Percentiles rank a stretch among this genome's conserved stretches.
Evolutionary conservation across 2,797 vertebrate species (phyloP).

Genomic region (Eulemur albifrons): DNA sequence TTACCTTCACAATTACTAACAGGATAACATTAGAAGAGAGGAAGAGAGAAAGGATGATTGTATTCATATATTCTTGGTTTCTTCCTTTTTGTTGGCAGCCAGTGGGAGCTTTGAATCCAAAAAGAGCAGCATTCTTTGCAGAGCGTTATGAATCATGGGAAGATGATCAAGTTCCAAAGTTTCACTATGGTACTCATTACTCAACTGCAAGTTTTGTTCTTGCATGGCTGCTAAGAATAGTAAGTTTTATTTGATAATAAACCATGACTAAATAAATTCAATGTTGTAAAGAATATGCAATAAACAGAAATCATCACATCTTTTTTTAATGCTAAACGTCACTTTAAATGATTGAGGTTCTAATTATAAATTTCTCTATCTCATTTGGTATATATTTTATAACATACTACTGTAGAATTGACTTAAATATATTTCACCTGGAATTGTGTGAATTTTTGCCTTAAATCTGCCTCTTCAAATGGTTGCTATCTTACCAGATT

Average conservation of each 20-base stretch:
- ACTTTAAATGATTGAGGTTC: not conserved
- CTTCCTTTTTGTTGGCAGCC: constrained; percentile 85
- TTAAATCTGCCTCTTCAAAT: constrained; percentile 42
- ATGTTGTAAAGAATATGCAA: not conserved
- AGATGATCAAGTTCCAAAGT: constrained; percentile 97
- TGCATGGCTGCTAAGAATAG: constrained; percentile 95
- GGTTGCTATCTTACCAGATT: not conserved
- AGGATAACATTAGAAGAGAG: constrained; percentile 21
- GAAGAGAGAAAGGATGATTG: constrained; percentile 2
- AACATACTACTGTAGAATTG: not conserved
- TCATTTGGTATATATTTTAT: not conserved
- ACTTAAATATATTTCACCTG: constrained; percentile 13
- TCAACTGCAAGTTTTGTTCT: constrained; percentile 97
- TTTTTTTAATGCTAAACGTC: not conserved
- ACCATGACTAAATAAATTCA: constrained; percentile 35
- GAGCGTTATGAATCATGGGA: constrained; percentile 97
- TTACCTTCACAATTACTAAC: not conserved
- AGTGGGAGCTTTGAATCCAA: constrained; percentile 96
- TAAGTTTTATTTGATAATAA: constrained; percentile 85
- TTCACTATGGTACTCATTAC: constrained; percentile 99
- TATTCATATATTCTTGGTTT: not conserved
- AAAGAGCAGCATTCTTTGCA: constrained; percentile 95
- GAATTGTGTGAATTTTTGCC: not conserved
- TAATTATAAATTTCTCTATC: not conserved
- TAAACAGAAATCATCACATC: constrained; percentile 45